These are phyloP conservation scores for Alloscopus bannaensis DNA, from an alignment of 2,888 invertebrate genomes.

Conservation along the genomic window DNA sequence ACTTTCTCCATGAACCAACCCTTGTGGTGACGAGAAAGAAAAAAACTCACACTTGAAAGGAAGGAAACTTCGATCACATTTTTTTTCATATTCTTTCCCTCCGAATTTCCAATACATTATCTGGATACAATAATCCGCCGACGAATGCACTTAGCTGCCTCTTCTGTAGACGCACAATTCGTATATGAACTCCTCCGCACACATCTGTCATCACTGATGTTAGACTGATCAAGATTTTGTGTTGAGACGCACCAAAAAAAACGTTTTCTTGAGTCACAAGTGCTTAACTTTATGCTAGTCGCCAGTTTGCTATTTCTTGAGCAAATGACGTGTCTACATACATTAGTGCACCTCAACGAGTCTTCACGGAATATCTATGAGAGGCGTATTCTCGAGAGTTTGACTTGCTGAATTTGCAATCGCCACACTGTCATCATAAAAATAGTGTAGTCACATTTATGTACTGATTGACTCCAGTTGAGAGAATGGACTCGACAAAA, in stretches of 20 bases:
- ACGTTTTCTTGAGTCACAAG: too few relatives aligned
- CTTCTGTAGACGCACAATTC: constrained; percentile 5
- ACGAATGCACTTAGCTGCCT: constrained; percentile 28
- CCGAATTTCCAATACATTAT: constrained; percentile 14
- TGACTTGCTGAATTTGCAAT: constrained; percentile 45
- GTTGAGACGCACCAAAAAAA: too few relatives aligned
- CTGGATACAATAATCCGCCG: constrained; percentile 37
- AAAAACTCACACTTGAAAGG: constrained; percentile 36
- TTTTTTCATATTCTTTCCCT: constrained; percentile 20
- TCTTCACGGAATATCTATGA: background rate
- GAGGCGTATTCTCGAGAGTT: too few relatives aligned
- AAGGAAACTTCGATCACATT: constrained; percentile 28
- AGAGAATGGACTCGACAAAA: background rate
- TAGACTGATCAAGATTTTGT: constrained; percentile 19
- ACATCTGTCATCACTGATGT: constrained; percentile 46
- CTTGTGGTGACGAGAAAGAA: too few relatives aligned
- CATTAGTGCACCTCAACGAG: background rate
- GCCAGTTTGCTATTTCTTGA: too few relatives aligned
- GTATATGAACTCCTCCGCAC: too few relatives aligned
- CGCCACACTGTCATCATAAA: too few relatives aligned
- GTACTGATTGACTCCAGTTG: background rate
- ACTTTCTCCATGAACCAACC: too few relatives aligned
- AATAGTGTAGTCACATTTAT: too few relatives aligned
- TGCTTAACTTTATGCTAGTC: too few relatives aligned
- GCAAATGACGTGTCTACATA: too few relatives aligned